Evolutionary conservation across 2,888 invertebrate genomes (phyloP), one percentile per base, ranked within the genome.

Genomic region (Himalopsyche kuldschensis): DNA sequence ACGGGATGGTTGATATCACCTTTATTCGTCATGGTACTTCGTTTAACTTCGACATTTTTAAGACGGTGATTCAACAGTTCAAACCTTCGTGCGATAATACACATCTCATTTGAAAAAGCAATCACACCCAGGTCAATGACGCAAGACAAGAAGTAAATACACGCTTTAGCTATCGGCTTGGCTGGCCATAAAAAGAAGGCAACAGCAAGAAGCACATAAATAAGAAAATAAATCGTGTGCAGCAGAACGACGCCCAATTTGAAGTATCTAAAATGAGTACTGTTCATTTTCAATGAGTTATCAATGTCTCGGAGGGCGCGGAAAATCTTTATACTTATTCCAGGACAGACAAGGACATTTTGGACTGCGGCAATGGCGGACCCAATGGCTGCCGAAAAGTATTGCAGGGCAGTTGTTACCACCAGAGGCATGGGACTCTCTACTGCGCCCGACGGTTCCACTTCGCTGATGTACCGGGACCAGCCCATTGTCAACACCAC

Each of bases 41-140:
- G 6, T n/a, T 24, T 31, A 17, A 82, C 11, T 4, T 69, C 63
- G 1, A 78, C n/a, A 35, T 69, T 75, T 69, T 82, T 75, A 17
- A 82, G 46, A 15, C 55, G 69, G n/a, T 24, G 20, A 31, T 82
- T 82, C 24, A 82, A 41, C 10, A 78, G 24, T 75, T 82, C 69
- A 32, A 78, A 82, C 35, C 82, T 32, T 31, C 82, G 17, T 31
- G 82, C 17, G 24, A 82, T 69, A 8, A 35, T 15, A 20, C 31
- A 24, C 17, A 82, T 46, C 41, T 78, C 63, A 0, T 46, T 47
- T 4, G 82, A 78, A 78, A 82, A 46, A 6, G 78, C 78, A 11
- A 82, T 35, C 15, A 63, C 48, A 11, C 24, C 48, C 5, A 30
- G 17, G 35, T 35, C 17, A 0, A 81, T 77, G 11, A 81, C 77